These are phyloP conservation scores for Bothrops jararaca DNA, from an alignment of 2,113 vertebrate species.

Conservation along the genomic window DNA sequence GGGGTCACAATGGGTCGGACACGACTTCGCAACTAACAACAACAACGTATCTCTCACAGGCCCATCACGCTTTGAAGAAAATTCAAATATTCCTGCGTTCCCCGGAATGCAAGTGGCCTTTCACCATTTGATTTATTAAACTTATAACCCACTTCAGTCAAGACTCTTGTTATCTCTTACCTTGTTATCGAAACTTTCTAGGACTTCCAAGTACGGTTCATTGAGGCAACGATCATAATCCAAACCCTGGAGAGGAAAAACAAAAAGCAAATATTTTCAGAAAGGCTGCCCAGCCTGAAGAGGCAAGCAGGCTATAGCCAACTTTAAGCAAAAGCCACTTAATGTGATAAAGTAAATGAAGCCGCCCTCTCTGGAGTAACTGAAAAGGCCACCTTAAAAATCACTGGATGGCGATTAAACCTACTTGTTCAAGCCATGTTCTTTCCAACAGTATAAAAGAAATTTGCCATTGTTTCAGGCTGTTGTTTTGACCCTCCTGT, in stretches of 20 bases:
- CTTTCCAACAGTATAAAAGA: not conserved
- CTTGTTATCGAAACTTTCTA: slow-evolving; percentile 90
- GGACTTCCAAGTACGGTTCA: slow-evolving; percentile 88
- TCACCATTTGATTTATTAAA: not conserved
- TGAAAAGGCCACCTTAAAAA: not conserved
- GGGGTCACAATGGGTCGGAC: too few species aligned
- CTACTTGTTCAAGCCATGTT: not conserved
- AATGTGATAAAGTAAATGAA: not conserved
- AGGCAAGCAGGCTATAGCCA: not conserved
- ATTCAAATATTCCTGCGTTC: not conserved
- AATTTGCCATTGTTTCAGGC: not conserved
- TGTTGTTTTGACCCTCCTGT: not conserved
- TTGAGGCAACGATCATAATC: slow-evolving; percentile 96
- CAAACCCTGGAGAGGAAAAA: slow-evolving; percentile 79
- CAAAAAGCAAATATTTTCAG: not conserved
- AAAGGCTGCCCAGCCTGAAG: not conserved
- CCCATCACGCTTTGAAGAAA: not conserved
- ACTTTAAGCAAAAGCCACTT: not conserved
- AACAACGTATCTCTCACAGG: too few species aligned
- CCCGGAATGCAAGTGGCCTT: not conserved
- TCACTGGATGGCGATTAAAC: not conserved
- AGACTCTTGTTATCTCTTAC: slow-evolving; percentile 57
- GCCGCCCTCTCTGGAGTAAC: not conserved
- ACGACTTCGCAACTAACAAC: too few species aligned
- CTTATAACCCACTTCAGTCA: not conserved